These are phyloP conservation scores for Chrysodeixis includens DNA, from an alignment of 2,888 invertebrate species.

Conservation along the genomic window DNA sequence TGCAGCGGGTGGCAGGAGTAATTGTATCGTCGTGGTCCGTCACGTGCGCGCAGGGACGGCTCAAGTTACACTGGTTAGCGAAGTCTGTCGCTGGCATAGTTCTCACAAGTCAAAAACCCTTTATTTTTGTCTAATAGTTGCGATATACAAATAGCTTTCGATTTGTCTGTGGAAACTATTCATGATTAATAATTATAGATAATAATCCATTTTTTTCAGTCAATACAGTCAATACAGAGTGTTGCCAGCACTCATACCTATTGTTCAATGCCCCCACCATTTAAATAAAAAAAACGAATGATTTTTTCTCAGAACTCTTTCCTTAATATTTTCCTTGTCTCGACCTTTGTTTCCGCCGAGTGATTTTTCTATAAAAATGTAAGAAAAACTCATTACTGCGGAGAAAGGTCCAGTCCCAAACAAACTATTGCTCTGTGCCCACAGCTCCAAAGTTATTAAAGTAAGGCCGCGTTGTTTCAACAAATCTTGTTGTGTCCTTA, in stretches of 20 bases:
- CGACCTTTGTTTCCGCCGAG: constrained; percentile 33
- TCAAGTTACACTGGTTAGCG: background rate
- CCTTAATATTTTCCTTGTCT: constrained; percentile 20
- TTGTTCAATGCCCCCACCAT: no score
- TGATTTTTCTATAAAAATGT: constrained; percentile 41
- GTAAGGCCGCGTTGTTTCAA: constrained; percentile 30
- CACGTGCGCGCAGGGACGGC: background rate
- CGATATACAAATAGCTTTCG: no score
- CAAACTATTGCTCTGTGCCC: constrained; percentile 43
- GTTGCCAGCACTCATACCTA: no score
- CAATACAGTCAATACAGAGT: no score
- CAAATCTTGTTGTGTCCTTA: constrained; percentile 20
- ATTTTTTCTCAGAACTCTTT: constrained; percentile 12
- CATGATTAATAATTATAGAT: no score
- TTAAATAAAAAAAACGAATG: constrained; percentile 11
- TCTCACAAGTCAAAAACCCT: background rate
- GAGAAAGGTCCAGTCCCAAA: constrained; percentile 18
- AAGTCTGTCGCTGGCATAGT: background rate
- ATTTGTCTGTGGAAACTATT: background rate
- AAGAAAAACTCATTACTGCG: constrained; percentile 48
- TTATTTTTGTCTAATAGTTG: background rate
- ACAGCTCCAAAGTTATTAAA: constrained; percentile 51
- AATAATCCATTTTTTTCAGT: no score
- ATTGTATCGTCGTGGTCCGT: background rate
- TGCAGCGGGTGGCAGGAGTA: background rate